phyloP scores from a whole-genome alignment of 2,888 invertebrate genomes.

The Carcina quercana region DNA sequence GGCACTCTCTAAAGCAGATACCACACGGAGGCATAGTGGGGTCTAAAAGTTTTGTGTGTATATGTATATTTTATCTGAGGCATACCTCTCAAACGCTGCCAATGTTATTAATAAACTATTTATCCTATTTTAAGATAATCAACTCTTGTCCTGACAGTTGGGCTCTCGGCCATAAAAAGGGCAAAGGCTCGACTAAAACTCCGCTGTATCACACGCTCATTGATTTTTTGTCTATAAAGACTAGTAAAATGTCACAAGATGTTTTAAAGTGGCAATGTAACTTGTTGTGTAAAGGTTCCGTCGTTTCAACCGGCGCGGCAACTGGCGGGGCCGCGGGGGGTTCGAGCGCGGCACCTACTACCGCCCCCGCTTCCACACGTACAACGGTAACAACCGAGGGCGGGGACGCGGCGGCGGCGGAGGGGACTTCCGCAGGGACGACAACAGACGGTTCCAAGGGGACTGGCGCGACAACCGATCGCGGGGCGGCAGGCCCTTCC shows the following conservation, averaged over 20 bases:
- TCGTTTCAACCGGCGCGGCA: slow-evolving; percentile 65
- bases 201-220: too few species aligned
- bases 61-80: too few species aligned
- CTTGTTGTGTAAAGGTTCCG: slow-evolving; percentile 27
- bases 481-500: slow-evolving; percentile 54
- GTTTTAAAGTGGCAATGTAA: neutral
- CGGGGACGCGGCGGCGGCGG: slow-evolving; percentile 64
- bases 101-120: too few species aligned
- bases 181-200: too few species aligned
- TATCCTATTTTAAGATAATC: too few species aligned
- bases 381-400: slow-evolving; percentile 71
- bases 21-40: too few species aligned
- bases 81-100: too few species aligned
- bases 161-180: too few species aligned
- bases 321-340: slow-evolving; percentile 72
- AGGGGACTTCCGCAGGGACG: slow-evolving; percentile 54
- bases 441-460: slow-evolving; percentile 39
- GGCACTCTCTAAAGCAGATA: too few species aligned
- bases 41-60: too few species aligned
- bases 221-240: too few species aligned
- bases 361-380: slow-evolving; percentile 83
- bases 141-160: too few species aligned
- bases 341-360: slow-evolving; percentile 86
- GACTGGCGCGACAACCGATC: slow-evolving; percentile 48
- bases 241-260: neutral